Base-by-base conservation (phyloP, 2,113 vertebrate species). In the Mormyrus lacerda region DNA sequence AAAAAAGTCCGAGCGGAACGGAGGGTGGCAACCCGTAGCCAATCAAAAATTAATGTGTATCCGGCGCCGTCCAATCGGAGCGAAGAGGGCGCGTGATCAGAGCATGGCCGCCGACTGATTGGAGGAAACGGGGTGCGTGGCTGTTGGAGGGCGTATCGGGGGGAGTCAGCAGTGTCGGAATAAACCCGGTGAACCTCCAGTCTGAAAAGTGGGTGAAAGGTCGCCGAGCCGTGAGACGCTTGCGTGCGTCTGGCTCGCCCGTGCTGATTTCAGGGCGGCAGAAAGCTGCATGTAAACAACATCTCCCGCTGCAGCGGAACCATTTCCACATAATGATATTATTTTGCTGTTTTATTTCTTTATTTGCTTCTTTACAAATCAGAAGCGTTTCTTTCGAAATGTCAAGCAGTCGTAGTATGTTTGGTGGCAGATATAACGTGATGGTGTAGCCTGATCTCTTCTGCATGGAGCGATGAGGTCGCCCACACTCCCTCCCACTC, bases 171-270 rank as follows among this genome's bases (percentile, higher is more conserved):
- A 69, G 95, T 95, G 96, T 96, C 95, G 92, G 92, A 44, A 93
- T 95, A 95, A 96, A 96, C 96, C 92, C 94, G 91, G 89, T 95
- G 94, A 95, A 95, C 95, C 89, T 91, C 90, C 90, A 69, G 91
- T 90, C 90, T 92, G 94, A 94, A 94, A 98, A 97, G 93, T 98
- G 92, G 97, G 97, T 95, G 93, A 98, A 98, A 98, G 97, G 97
- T 98, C 96, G 94, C 4, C 65, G 58, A 42, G 27, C 88, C 76
- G 44, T 89, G 90, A 91, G 87, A 82, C 87, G 27, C 55, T 82
- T 35, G n/a, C 82, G 85, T 55, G 85, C 55, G 85, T 44, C 27
- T 42, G 31, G 31, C 17, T 21, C 17, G 17, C 2, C 76, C 2
- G 82, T 10, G 42, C 19, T 47, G 82, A 2, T 42, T 44, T 44